Conservation (phyloP, 2,797 vertebrate genomes). For the Morelia viridis region DNA sequence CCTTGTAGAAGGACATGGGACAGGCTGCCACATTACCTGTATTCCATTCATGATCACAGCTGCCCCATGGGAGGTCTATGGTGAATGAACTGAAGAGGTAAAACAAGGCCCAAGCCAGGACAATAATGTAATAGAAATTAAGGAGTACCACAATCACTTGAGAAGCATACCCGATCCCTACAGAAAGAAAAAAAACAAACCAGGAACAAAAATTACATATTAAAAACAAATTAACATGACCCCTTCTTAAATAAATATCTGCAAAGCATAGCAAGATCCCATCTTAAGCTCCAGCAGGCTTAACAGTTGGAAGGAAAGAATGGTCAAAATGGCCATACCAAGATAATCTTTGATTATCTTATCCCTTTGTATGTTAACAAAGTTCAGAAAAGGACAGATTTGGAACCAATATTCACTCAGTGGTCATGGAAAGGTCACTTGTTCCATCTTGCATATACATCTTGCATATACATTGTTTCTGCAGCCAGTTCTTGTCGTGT, state of each 20-base stretch:
- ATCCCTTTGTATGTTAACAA: background rate
- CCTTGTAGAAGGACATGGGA: background rate
- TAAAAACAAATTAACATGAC: background rate
- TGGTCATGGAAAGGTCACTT: background rate
- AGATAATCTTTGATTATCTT: background rate
- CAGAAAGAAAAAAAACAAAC: constrained; percentile 35
- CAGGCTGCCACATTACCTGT: constrained; percentile 77
- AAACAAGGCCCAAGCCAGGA: constrained; percentile 94
- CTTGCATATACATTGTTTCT: background rate
- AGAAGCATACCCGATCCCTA: constrained; percentile 94
- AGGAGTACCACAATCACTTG: constrained; percentile 89
- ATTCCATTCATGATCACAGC: constrained; percentile 94
- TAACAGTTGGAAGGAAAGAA: background rate
- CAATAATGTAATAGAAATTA: constrained; percentile 92
- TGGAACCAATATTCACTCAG: background rate
- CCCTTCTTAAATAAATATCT: background rate
- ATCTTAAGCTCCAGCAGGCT: background rate
- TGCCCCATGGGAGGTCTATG: constrained; percentile 89
- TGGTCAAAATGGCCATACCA: background rate
- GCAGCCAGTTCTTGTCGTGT: background rate
- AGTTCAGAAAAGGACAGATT: background rate
- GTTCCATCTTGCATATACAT: background rate
- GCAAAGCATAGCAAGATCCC: background rate
- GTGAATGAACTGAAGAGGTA: constrained; percentile 92
- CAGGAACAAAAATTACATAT: background rate